Percentiles rank a stretch among this genome's conserved stretches.
These are phyloP conservation scores for Gorsachius magnificus DNA, from an alignment of 2,797 vertebrate species.

Conservation along the genomic window DNA sequence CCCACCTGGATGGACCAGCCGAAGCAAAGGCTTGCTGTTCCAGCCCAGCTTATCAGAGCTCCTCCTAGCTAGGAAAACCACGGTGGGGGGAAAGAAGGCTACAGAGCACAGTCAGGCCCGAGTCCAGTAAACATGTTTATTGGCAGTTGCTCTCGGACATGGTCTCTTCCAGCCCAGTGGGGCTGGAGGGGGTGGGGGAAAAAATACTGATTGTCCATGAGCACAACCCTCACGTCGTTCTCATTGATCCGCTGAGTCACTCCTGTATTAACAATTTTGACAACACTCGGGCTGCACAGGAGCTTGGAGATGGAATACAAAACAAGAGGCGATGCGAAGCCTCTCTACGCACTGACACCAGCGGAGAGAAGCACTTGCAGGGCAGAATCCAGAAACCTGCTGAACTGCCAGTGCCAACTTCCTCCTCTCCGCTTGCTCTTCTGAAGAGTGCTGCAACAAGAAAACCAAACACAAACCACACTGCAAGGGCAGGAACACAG, in stretches of 20 bases:
- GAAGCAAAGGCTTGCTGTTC: neutral
- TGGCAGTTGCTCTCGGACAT: conserved; percentile 20
- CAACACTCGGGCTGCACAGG: conserved; percentile 13
- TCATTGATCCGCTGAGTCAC: conserved; percentile 70
- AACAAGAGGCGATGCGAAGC: neutral
- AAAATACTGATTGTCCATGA: neutral
- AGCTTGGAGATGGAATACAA: neutral
- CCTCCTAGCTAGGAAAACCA: neutral
- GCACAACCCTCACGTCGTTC: conserved; percentile 31
- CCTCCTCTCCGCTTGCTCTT: neutral
- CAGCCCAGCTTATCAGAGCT: neutral
- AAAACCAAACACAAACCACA: neutral
- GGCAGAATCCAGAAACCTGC: conserved; percentile 14
- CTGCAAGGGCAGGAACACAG: neutral
- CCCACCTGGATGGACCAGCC: neutral
- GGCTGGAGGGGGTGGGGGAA: neutral
- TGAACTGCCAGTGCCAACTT: neutral
- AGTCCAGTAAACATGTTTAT: conserved; percentile 29
- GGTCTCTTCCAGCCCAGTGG: conserved; percentile 17
- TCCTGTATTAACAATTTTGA: conserved; percentile 46
- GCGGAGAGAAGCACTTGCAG: neutral
- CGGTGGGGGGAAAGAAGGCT: neutral
- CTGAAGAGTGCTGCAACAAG: neutral
- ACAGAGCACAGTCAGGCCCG: neutral
- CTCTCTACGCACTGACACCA: neutral